Base-by-base conservation (phyloP, 1,140 invertebrate species). In the Ephestia elutella region DNA sequence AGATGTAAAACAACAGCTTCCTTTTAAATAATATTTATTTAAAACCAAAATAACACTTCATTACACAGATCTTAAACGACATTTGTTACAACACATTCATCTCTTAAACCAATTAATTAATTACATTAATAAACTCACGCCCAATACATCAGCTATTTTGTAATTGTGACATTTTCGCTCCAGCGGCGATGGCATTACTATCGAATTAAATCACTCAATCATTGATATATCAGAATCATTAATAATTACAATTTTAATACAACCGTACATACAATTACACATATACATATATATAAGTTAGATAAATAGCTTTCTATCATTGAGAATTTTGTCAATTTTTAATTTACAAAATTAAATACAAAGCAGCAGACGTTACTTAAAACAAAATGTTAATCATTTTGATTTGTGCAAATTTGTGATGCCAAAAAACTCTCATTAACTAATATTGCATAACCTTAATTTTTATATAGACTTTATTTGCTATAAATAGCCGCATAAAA, bases 51-150 rank as follows among this genome's bases (percentile, higher is more conserved):
- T 71, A 71, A 68, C 65, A 68, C 59, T 67, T 67, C 53, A 58
- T 60, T 64, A 71, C 69, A 71, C 59, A 56, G 59, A 71, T 58
- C 62, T 63, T 65, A 68, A 49, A 68, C 60, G 60, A 63, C 59
- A 71, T 59, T 56, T 62, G 54, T 56, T 66, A 62, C 61, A 68
- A 71, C 65, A 71, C 68, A 68, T 65, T 68, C 66, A 71, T 71
- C 60, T 17, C 61, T 58, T 65, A 60, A 35, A 60, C 60, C 25
- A 61, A 60, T 55, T 59, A 50, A 53, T 25, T n/a, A 53, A 20
- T 25, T 20, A 25, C 11, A 53, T 25, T 53, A 53, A 25, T 25
- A 21, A 21, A 53, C 50, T 53, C 50, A 21, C 50, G 20, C 50
- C 21, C 21, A 53, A 13, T 17, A 44, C 38, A 32, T 28, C 25